phyloP scores from a whole-genome alignment of 1,140 invertebrate species.

The Trichonephila inaurata region DNA sequence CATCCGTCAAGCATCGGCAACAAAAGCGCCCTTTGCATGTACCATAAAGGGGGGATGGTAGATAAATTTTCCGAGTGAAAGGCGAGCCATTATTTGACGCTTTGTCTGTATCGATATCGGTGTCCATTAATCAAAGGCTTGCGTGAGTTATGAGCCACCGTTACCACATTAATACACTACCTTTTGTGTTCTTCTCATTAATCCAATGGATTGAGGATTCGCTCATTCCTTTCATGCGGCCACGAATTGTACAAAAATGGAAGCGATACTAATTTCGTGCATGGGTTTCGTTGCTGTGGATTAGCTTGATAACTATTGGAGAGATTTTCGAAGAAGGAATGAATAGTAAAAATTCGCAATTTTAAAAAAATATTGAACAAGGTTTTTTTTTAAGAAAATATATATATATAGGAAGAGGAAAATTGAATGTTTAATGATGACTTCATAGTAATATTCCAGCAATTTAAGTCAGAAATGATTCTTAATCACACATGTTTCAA shows the following conservation, averaged over 20 bases:
- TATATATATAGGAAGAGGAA: too few relatives aligned
- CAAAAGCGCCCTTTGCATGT: constrained; percentile 27
- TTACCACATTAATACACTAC: constrained; percentile 45
- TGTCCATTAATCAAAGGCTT: constrained; percentile 37
- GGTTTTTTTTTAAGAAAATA: too few relatives aligned
- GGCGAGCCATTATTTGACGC: constrained; percentile 55
- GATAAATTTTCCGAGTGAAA: constrained; percentile 59
- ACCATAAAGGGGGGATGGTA: not conserved
- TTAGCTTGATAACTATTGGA: too few relatives aligned
- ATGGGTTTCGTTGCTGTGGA: too few relatives aligned
- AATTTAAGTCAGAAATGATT: too few relatives aligned
- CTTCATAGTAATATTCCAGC: too few relatives aligned
- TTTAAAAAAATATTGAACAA: too few relatives aligned
- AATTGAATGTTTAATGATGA: too few relatives aligned
- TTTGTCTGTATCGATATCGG: constrained; percentile 50
- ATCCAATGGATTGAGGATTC: constrained; percentile 42
- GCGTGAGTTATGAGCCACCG: constrained; percentile 39
- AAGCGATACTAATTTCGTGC: not conserved
- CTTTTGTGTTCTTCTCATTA: constrained; percentile 44
- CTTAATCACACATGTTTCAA: too few relatives aligned
- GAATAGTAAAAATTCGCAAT: too few relatives aligned
- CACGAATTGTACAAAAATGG: not conserved
- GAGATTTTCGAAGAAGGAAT: too few relatives aligned
- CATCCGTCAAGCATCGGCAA: constrained; percentile 52
- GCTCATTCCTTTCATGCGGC: not conserved